These are phyloP conservation scores for Phoenoteleia sp. DNA, from an alignment of 2,888 invertebrate genomes.

Conservation along the genomic window DNA sequence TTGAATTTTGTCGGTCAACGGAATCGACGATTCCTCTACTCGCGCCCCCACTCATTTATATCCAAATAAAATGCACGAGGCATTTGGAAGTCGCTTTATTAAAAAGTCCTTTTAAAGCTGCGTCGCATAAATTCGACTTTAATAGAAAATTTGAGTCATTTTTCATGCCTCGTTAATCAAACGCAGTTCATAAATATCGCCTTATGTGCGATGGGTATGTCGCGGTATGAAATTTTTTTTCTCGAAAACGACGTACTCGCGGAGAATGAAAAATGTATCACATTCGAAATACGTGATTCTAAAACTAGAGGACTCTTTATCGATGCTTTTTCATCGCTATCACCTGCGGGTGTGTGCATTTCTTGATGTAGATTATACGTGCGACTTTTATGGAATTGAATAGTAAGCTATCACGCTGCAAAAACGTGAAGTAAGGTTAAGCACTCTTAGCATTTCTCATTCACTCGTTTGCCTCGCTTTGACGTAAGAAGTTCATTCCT, in stretches of 20 bases:
- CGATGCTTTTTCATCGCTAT: slow-evolving; percentile 45
- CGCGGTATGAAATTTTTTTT: neutral
- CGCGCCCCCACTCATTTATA: neutral
- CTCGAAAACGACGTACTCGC: neutral
- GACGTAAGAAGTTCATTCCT: slow-evolving; percentile 17
- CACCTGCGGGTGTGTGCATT: slow-evolving; percentile 33
- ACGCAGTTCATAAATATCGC: neutral
- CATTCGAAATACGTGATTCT: slow-evolving; percentile 5
- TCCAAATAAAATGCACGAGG: slow-evolving; percentile 6
- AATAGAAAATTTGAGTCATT: too few relatives aligned
- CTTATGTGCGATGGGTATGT: neutral
- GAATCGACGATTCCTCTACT: too few relatives aligned
- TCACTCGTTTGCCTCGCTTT: slow-evolving; percentile 54
- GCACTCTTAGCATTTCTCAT: slow-evolving; percentile 57
- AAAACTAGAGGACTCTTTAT: slow-evolving; percentile 33
- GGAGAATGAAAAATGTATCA: slow-evolving; percentile 21
- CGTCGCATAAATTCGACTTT: too few relatives aligned
- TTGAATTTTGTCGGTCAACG: slow-evolving; percentile 25
- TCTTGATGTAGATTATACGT: slow-evolving; percentile 45
- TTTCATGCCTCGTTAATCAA: neutral
- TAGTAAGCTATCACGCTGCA: slow-evolving; percentile 20
- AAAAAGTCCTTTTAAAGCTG: too few relatives aligned
- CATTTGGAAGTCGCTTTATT: neutral
- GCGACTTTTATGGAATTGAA: slow-evolving; percentile 41
- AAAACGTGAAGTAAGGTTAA: slow-evolving; percentile 46